phyloP scores from a whole-genome alignment of 2,797 vertebrate species.

The Telmatherina bonti region DNA sequence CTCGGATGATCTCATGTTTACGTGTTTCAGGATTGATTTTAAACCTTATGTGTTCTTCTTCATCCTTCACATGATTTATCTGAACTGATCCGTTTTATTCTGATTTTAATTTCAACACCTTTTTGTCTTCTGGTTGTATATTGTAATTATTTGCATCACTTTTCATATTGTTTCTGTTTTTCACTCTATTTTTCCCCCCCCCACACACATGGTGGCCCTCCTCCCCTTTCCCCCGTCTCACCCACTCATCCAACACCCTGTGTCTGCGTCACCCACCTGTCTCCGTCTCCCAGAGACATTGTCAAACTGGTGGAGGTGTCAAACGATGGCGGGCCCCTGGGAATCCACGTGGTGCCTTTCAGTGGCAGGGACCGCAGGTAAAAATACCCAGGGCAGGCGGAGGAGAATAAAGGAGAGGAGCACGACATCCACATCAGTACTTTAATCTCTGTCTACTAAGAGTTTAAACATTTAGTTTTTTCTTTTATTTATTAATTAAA shows the following conservation, averaged over 20 bases:
- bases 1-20: neutral
- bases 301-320: slow-evolving; percentile 97
- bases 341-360: slow-evolving; percentile 99
- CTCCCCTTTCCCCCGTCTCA: fast-evolving
- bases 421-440: neutral
- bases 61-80: slow-evolving; percentile 30
- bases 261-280: slow-evolving; percentile 35
- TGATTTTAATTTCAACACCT: neutral
- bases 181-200: slow-evolving; percentile 53
- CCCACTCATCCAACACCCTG: neutral
- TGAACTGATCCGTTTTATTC: slow-evolving; percentile 35
- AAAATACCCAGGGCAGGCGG: slow-evolving; percentile 50
- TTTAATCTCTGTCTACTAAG: neutral
- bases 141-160: slow-evolving; percentile 23
- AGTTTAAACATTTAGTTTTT: too few relatives aligned
- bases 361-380: slow-evolving; percentile 97
- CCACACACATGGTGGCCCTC: slow-evolving; percentile 66
- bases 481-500: too few relatives aligned
- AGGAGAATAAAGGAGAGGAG: neutral
- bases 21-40: neutral
- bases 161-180: slow-evolving; percentile 22
- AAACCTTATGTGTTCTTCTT: neutral
- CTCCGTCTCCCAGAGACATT: slow-evolving; percentile 89
- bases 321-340: slow-evolving; percentile 96
- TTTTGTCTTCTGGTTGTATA: slow-evolving; percentile 17